A percentile compares a stretch with the other conserved stretches of the same genome.
Conservation (phyloP, 2,888 invertebrate genomes). For the Heliconius erato region DNA sequence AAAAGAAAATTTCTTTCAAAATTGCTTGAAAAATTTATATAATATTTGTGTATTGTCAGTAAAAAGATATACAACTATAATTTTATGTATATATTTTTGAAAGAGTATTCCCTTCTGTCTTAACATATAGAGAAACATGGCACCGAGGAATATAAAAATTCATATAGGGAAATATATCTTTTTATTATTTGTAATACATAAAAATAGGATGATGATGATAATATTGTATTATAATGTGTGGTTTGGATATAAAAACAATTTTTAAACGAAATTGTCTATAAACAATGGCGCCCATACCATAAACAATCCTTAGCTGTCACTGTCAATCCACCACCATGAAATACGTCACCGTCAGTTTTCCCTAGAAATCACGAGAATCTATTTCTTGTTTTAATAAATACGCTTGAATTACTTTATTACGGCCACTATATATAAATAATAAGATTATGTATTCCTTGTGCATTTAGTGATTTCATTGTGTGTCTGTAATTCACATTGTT, state of each 20-base stretch:
- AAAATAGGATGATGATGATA: not conserved
- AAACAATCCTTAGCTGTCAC: conserved; percentile 28
- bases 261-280: conserved; percentile 18
- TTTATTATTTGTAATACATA: not conserved
- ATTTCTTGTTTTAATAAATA: conserved; percentile 24
- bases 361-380: conserved; percentile 34
- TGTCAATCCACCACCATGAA: conserved; percentile 34
- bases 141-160: not conserved
- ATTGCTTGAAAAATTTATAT: not conserved
- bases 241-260: not conserved
- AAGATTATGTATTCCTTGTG: conserved; percentile 27
- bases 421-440: not conserved
- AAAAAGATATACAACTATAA: not conserved
- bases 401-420: conserved; percentile 23
- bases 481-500: conserved; percentile 29
- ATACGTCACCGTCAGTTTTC: conserved; percentile 46
- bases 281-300: conserved; percentile 16
- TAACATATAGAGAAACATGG: not conserved
- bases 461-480: conserved; percentile 19
- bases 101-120: not conserved
- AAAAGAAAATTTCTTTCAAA: not conserved
- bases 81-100: not conserved
- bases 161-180: not conserved
- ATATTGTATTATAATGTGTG: not conserved
- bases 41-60: not conserved